These are phyloP conservation scores for Psittacula cyanocephala DNA, from an alignment of 2,113 vertebrate species.

Conservation along the genomic window DNA sequence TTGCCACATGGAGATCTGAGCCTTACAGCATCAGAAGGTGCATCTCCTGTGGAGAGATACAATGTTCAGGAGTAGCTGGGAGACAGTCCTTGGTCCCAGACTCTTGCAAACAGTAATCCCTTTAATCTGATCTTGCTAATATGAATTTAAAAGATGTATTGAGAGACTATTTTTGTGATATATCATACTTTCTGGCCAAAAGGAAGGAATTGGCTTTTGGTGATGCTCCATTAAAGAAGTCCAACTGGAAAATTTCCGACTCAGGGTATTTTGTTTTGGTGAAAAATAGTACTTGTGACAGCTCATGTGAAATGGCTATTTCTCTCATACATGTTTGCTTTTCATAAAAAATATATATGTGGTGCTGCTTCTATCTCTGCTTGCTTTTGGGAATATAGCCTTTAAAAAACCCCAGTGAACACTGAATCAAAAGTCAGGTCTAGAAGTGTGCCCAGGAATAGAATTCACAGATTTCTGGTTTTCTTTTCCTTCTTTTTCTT, in stretches of 20 bases:
- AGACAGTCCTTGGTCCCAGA: background rate
- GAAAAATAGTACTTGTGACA: background rate
- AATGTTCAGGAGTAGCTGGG: background rate
- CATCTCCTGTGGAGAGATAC: background rate
- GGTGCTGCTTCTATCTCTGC: background rate
- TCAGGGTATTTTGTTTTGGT: background rate
- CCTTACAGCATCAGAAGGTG: background rate
- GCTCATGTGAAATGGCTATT: background rate
- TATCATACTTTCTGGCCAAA: background rate
- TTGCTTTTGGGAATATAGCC: background rate
- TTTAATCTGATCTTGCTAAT: background rate
- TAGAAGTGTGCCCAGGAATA: background rate
- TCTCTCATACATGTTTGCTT: background rate
- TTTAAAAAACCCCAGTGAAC: accelerated
- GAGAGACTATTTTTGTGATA: background rate
- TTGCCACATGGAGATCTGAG: background rate
- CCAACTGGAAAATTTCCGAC: background rate
- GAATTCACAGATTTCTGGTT: background rate
- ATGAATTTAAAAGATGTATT: background rate
- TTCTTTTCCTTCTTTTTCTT: background rate
- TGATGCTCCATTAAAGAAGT: background rate
- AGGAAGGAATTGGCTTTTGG: background rate
- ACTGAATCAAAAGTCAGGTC: background rate
- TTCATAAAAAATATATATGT: background rate
- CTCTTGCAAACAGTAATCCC: background rate